These are phyloP conservation scores for Hirundo rustica DNA, from an alignment of 2,797 vertebrate genomes.

Conservation along the genomic window DNA sequence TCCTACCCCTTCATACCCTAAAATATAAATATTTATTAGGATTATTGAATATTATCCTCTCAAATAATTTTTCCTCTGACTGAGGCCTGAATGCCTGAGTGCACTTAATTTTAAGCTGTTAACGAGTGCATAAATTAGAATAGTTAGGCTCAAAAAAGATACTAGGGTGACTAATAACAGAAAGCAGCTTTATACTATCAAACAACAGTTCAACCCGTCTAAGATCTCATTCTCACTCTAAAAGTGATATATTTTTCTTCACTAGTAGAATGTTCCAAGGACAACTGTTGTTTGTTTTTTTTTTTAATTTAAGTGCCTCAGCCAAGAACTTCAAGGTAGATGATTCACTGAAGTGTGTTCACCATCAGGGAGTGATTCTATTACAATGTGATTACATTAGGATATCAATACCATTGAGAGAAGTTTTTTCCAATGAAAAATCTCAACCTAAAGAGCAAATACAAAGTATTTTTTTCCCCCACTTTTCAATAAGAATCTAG, in stretches of 20 bases:
- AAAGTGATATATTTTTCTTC: not conserved
- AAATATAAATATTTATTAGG: not conserved
- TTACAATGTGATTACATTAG: not conserved
- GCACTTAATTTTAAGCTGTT: not conserved
- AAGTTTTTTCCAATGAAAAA: not conserved
- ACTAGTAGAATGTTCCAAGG: not conserved
- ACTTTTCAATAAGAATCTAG: not conserved
- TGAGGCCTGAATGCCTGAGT: not conserved
- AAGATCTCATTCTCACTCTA: not conserved
- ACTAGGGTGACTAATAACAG: not conserved
- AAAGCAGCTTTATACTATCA: not conserved
- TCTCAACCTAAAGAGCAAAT: not conserved
- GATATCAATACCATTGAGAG: not conserved
- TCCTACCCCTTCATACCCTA: not conserved
- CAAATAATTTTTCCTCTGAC: not conserved
- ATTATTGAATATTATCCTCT: not conserved
- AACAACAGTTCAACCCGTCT: not conserved
- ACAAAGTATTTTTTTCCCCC: accelerated
- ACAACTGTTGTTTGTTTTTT: not conserved
- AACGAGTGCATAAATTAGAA: not conserved
- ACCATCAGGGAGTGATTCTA: not conserved
- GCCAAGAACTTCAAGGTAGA: not conserved
- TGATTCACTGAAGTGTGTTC: not conserved
- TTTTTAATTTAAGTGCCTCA: not conserved
- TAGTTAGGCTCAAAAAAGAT: not conserved